Conservation (phyloP, 2,113 vertebrate species). For the Gymnobelideus leadbeateri region DNA sequence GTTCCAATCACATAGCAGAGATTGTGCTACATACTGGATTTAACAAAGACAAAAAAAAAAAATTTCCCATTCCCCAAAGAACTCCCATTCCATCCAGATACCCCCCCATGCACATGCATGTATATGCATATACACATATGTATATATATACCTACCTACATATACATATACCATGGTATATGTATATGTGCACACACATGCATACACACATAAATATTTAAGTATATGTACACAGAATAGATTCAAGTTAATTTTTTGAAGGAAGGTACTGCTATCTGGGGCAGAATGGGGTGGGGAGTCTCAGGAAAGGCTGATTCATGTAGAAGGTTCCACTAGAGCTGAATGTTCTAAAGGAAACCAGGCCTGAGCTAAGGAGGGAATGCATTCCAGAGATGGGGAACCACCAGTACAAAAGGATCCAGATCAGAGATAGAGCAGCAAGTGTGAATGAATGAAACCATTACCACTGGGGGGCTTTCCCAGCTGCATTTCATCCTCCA, state of each 20-base stretch:
- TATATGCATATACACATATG: no score
- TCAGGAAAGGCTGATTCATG: not conserved
- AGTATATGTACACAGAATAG: not conserved
- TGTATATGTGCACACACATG: no score
- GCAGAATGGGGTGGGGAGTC: not conserved
- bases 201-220: no score
- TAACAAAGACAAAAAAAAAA: not conserved
- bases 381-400: not conserved
- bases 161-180: no score
- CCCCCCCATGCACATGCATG: not conserved
- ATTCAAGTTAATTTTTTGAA: not conserved
- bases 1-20: not conserved
- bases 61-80: not conserved
- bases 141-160: no score
- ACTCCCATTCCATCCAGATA: not conserved
- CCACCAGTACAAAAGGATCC: not conserved
- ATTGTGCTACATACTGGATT: not conserved
- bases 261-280: not conserved
- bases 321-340: not conserved
- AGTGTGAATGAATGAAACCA: not conserved
- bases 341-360: not conserved
- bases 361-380: not conserved
- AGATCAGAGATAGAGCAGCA: not conserved
- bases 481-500: not conserved
- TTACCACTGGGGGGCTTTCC: accelerated